These are phyloP conservation scores for Clunio marinus DNA, from an alignment of 2,888 invertebrate species.

Conservation along the genomic window DNA sequence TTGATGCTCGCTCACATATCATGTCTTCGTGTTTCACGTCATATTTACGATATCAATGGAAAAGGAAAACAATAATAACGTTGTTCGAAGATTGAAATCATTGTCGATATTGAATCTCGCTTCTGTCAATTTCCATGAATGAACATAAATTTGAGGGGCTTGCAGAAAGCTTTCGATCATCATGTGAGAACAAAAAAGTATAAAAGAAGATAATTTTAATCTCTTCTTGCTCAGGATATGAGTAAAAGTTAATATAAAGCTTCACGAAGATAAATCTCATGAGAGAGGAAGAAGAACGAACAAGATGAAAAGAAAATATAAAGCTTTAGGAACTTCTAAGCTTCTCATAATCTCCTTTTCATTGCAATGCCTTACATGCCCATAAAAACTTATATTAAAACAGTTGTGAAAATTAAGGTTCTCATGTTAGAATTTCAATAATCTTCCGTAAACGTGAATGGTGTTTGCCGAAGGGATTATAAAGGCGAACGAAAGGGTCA, in stretches of 20 bases:
- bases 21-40: not conserved
- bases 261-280: not conserved
- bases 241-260: slow-evolving; percentile 3
- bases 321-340: slow-evolving; percentile 7
- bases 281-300: not conserved
- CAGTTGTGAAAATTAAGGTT: slow-evolving; percentile 37
- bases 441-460: slow-evolving; percentile 16
- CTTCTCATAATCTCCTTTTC: slow-evolving; percentile 35
- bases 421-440: slow-evolving; percentile 24
- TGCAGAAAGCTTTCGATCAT: not conserved
- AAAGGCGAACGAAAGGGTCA: slow-evolving; percentile 4
- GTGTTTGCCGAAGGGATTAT: slow-evolving; percentile 20
- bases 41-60: not conserved
- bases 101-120: not conserved
- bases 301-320: not conserved
- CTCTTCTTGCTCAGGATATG: not conserved
- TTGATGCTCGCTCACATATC: not conserved
- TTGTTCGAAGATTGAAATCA: too few species aligned
- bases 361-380: slow-evolving; percentile 36
- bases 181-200: too few species aligned
- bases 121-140: not conserved
- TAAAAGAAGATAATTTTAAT: not conserved
- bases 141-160: not conserved
- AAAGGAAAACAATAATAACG: not conserved
- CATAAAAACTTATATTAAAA: slow-evolving; percentile 35